Percentiles rank a stretch among this genome's conserved stretches.
Evolutionary conservation across 1,140 invertebrate species (phyloP).

Genomic region (Hypsibius dujardini): DNA sequence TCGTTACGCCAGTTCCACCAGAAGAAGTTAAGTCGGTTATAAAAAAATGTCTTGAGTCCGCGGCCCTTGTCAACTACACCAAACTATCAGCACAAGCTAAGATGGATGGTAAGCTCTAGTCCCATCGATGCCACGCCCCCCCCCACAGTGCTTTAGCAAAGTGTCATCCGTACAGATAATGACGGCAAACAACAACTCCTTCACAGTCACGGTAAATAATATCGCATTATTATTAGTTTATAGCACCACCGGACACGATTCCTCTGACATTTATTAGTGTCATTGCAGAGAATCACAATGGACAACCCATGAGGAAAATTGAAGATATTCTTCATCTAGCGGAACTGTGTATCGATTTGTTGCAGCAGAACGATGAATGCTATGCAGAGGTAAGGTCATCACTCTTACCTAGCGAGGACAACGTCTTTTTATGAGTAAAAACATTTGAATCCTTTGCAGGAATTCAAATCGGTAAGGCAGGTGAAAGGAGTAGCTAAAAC

Average conservation of each 20-base stretch:
- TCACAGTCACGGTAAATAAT: too few species aligned
- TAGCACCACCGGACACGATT: too few species aligned
- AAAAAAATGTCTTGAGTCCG: constrained; percentile 70
- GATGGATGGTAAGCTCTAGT: too few species aligned
- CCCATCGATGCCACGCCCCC: too few species aligned
- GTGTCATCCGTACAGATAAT: too few species aligned
- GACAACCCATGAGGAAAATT: constrained; percentile 45
- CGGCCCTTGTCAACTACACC: constrained; percentile 91
- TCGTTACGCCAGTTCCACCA: constrained; percentile 83
- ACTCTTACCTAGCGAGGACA: too few species aligned
- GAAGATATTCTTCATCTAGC: constrained; percentile 92
- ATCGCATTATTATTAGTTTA: too few species aligned
- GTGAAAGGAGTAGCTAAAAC: background rate
- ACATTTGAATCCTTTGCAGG: background rate
- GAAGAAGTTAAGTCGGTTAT: constrained; percentile 91
- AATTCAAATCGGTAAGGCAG: constrained; percentile 14
- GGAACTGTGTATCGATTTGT: constrained; percentile 88
- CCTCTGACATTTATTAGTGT: too few species aligned
- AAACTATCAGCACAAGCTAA: constrained; percentile 87
- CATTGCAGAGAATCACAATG: constrained; percentile 14
- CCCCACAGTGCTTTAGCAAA: too few species aligned
- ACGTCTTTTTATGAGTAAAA: too few species aligned
- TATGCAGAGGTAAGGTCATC: constrained; percentile 77
- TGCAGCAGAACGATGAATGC: constrained; percentile 98
- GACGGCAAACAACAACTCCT: too few species aligned